Percentiles rank a stretch among this genome's conserved stretches.
phyloP scores from a whole-genome alignment of 2,888 invertebrate genomes.

The Gryllus longicercus region DNA sequence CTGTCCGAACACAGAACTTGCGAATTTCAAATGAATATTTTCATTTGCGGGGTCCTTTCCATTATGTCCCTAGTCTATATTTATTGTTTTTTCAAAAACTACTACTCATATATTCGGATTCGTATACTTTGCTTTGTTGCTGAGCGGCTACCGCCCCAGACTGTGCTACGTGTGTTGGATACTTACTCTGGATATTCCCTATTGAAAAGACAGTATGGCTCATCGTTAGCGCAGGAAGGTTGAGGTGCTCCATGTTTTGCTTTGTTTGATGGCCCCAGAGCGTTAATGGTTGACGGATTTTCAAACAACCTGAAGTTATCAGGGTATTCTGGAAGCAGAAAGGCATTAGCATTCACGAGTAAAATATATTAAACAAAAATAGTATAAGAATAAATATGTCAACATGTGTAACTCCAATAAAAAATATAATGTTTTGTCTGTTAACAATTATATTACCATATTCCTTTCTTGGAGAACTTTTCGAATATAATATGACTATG shows the following conservation, averaged over 20 bases:
- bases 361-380: neutral
- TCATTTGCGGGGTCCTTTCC: too few relatives aligned
- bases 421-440: too few relatives aligned
- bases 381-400: neutral
- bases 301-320: slow-evolving; percentile 21
- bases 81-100: too few relatives aligned
- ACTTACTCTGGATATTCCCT: slow-evolving; percentile 42
- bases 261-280: slow-evolving; percentile 19
- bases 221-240: slow-evolving; percentile 39
- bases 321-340: neutral
- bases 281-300: neutral
- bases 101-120: too few relatives aligned
- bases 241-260: slow-evolving; percentile 35
- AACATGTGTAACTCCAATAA: too few relatives aligned
- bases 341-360: neutral
- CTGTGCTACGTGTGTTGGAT: neutral
- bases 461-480: neutral
- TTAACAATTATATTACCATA: neutral
- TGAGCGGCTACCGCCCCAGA: too few relatives aligned
- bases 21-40: too few relatives aligned
- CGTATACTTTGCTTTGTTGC: too few relatives aligned
- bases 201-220: slow-evolving; percentile 40
- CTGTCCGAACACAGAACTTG: too few relatives aligned
- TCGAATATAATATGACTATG: slow-evolving; percentile 18
- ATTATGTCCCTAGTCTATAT: too few relatives aligned